Percentiles rank a stretch among this genome's conserved stretches.
Evolutionary conservation across 2,797 vertebrate species (phyloP).

Genomic region (Alectoris magna): DNA sequence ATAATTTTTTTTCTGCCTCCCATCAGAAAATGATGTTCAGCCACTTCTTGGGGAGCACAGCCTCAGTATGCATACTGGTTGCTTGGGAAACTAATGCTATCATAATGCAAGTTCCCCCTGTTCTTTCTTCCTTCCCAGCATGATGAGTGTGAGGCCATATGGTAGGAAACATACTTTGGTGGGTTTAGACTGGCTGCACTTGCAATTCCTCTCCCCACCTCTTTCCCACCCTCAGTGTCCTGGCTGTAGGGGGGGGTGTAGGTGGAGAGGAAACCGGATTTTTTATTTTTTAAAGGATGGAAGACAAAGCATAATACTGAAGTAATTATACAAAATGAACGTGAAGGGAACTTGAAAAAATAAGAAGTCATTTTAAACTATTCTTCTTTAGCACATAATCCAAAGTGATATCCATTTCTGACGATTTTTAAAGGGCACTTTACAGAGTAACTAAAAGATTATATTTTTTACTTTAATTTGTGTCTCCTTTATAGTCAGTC

Average conservation of each 20-base stretch:
- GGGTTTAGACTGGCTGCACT: not conserved
- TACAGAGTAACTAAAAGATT: not conserved
- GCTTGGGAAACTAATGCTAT: not conserved
- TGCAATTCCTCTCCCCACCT: not conserved
- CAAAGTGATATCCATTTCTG: not conserved
- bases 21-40: not conserved
- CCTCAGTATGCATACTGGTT: not conserved
- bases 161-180: not conserved
- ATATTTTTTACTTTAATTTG: not conserved
- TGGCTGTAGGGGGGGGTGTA: not conserved
- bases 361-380: not conserved
- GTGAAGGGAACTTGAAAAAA: fast-evolving
- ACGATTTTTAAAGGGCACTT: not conserved
- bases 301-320: not conserved
- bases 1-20: not conserved
- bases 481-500: not conserved
- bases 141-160: not conserved
- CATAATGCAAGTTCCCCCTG: not conserved
- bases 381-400: not conserved
- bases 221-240: not conserved
- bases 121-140: not conserved
- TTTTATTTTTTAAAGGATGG: not conserved
- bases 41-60: not conserved
- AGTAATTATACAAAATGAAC: not conserved
- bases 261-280: not conserved